Evolutionary conservation across 2,113 vertebrate species (phyloP), one percentile per base, ranked within the genome.

Genomic region (Pangasianodon hypophthalmus): DNA sequence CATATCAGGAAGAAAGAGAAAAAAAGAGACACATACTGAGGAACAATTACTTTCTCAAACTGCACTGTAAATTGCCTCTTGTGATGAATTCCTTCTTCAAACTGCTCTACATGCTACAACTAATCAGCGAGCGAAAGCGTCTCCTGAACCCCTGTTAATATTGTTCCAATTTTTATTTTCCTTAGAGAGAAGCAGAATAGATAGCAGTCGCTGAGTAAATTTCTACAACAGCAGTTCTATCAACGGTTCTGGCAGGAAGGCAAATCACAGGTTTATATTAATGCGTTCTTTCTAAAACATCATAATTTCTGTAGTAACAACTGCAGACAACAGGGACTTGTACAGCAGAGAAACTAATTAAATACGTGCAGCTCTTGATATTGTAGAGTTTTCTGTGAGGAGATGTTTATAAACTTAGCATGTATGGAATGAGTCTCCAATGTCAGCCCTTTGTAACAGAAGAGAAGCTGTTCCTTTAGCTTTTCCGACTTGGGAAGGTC

Each of bases 61-160:
- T n/a, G 37, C 46, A 62, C 37, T 46, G 37, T 64, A 48, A 80
- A 67, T 13, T 67, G 77, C 46, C 21, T 26, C 41, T 58, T 64
- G 58, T 81, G 77, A 88, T 82, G n/a, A 52, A 81, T 88, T 62
- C 29, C 44, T 44, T 87, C 56, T 75, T 77, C 26, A 80, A 80
- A 37, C 21, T 62, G 71, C 37, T 87, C 32, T 46, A 71, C 73
- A n/a, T 24, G 16, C 73, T 41, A 50, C 48, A 67, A 54, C n/a
- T 29, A 88, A 88, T 88, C 87, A 88, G 29, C 9, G 18, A 52
- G 26, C 24, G 6, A 46, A 54, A 73, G 75, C 11, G 11, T 52
- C 44, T 81, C 58, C 73, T 62, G 2, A 88, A 88, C 54, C 75
- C 16, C 44, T 64, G 75, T 6, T 62, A n/a, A 81, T 67, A 67